A percentile compares a stretch with the other conserved stretches of the same genome.
Evolutionary conservation across 2,888 invertebrate genomes (phyloP).

Genomic region (Penaeus monodon): DNA sequence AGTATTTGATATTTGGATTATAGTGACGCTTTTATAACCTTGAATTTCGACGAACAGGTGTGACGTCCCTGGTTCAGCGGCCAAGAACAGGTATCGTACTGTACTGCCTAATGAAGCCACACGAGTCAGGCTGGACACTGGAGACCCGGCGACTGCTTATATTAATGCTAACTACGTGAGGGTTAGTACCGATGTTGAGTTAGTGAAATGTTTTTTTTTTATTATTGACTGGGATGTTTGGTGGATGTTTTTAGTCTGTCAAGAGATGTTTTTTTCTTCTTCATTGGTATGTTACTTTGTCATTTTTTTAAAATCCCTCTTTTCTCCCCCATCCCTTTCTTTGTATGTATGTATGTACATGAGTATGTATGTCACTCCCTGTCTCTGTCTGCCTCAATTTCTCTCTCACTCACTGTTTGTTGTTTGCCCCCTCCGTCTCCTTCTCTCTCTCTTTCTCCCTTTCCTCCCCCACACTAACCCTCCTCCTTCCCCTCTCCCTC

Average conservation of each 20-base stretch:
- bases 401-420: not conserved
- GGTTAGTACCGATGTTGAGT: conserved; percentile 72
- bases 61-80: conserved; percentile 87
- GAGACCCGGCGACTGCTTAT: conserved; percentile 74
- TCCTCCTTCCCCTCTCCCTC: not conserved
- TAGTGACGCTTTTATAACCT: no score
- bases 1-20: no score
- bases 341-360: no score
- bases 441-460: not conserved
- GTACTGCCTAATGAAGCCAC: conserved; percentile 91
- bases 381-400: not conserved
- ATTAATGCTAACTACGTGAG: conserved; percentile 95
- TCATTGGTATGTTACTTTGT: not conserved
- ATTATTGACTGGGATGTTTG: not conserved
- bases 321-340: not conserved
- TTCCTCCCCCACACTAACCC: not conserved
- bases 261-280: not conserved
- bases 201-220: not conserved
- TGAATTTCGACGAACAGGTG: conserved; percentile 70
- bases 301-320: not conserved
- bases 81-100: conserved; percentile 89
- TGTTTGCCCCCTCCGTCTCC: not conserved
- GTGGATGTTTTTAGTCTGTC: not conserved
- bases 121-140: conserved; percentile 74
- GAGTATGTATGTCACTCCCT: not conserved